phyloP scores from a whole-genome alignment of 2,113 vertebrate species.

The Labrus mixtus region DNA sequence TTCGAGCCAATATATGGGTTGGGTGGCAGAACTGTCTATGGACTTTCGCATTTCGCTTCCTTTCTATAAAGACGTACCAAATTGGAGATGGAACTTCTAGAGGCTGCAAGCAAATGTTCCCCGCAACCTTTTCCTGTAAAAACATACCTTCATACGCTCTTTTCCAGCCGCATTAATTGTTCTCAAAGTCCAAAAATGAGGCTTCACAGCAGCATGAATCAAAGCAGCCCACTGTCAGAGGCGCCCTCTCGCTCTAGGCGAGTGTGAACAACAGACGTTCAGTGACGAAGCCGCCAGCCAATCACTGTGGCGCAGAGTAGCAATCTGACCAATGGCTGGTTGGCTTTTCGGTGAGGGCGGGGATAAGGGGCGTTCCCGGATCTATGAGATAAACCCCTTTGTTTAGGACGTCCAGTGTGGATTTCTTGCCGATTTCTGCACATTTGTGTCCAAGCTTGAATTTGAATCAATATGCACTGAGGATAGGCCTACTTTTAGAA shows the following conservation, averaged over 20 bases:
- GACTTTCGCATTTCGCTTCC: conserved; percentile 20
- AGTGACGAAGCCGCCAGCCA: conserved; percentile 59
- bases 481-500: background rate
- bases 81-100: background rate
- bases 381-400: conserved; percentile 74
- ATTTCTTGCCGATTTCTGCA: conserved; percentile 8
- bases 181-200: conserved; percentile 47
- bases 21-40: conserved; percentile 12
- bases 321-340: conserved; percentile 46
- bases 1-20: conserved; percentile 12
- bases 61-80: background rate
- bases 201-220: conserved; percentile 57
- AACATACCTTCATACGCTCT: conserved; percentile 77
- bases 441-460: background rate
- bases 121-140: background rate
- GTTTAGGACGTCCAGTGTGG: conserved; percentile 72
- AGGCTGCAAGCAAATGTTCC: background rate
- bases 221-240: conserved; percentile 64
- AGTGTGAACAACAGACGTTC: conserved; percentile 64
- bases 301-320: conserved; percentile 41
- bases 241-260: conserved; percentile 42
- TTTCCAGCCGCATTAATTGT: conserved; percentile 47
- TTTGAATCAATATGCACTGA: background rate
- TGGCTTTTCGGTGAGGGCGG: conserved; percentile 17
- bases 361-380: conserved; percentile 29